Conservation (phyloP, 2,797 vertebrate genomes). For the Poecilia picta region DNA sequence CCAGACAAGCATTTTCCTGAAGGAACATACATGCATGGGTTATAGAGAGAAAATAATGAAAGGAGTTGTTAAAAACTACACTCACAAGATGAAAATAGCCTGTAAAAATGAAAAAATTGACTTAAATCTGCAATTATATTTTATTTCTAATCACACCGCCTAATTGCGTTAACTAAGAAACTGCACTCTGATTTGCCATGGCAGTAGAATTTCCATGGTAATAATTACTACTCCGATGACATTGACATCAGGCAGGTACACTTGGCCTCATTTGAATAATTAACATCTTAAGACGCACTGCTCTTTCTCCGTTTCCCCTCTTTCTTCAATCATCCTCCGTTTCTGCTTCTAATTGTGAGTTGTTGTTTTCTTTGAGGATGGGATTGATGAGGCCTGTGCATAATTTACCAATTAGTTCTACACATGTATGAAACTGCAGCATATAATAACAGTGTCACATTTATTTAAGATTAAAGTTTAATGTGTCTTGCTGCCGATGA, state of each 20-base stretch:
- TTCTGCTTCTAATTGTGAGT: slow-evolving; percentile 78
- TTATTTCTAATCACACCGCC: slow-evolving; percentile 90
- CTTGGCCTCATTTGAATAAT: slow-evolving; percentile 85
- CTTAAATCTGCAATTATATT: slow-evolving; percentile 92
- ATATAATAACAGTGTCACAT: slow-evolving; percentile 74
- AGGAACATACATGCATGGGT: not conserved
- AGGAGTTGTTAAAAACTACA: slow-evolving; percentile 5
- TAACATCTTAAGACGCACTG: slow-evolving; percentile 78
- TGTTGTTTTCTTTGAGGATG: slow-evolving; percentile 67
- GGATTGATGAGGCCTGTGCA: slow-evolving; percentile 77
- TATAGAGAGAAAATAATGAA: not conserved
- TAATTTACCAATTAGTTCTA: slow-evolving; percentile 81
- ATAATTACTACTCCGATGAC: slow-evolving; percentile 83
- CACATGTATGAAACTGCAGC: slow-evolving; percentile 76
- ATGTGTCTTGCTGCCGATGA: slow-evolving; percentile 67
- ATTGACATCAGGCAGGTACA: slow-evolving; percentile 81
- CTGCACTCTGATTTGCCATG: slow-evolving; percentile 87
- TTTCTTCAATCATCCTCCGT: slow-evolving; percentile 44
- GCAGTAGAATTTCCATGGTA: slow-evolving; percentile 86
- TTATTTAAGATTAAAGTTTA: slow-evolving; percentile 84
- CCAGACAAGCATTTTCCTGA: not conserved
- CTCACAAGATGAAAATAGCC: slow-evolving; percentile 37
- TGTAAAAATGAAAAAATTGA: slow-evolving; percentile 48
- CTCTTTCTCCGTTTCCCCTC: slow-evolving; percentile 49
- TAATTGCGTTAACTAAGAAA: slow-evolving; percentile 97